Percentiles rank a stretch among this genome's conserved stretches.
Conservation (phyloP, 2,888 invertebrate genomes). For the Mythimna loreyi region DNA sequence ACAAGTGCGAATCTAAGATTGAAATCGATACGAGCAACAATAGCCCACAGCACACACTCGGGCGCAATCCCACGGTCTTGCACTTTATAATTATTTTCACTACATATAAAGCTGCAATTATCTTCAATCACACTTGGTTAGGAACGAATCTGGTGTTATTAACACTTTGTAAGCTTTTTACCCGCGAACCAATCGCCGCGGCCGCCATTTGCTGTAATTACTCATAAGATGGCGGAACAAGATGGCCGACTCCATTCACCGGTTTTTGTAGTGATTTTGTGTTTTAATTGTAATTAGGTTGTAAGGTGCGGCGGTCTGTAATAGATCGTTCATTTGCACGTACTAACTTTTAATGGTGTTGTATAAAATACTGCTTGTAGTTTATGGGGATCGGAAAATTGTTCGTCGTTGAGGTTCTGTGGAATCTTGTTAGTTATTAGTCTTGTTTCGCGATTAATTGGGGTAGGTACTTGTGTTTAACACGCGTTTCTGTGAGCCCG, state of each 20-base stretch:
- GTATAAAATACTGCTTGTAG: slow-evolving; percentile 27
- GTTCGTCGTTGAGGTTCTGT: neutral
- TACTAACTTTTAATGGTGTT: slow-evolving; percentile 48
- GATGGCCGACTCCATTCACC: slow-evolving; percentile 78
- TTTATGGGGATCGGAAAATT: slow-evolving; percentile 42
- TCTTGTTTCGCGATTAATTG: slow-evolving; percentile 15
- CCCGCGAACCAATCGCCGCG: slow-evolving; percentile 78
- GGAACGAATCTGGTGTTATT: slow-evolving; percentile 85
- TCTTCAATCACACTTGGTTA: slow-evolving; percentile 84
- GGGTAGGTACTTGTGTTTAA: slow-evolving; percentile 20
- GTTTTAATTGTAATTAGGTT: slow-evolving; percentile 64
- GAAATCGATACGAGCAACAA: slow-evolving; percentile 61
- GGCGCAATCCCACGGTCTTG: slow-evolving; percentile 67
- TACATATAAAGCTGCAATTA: slow-evolving; percentile 76
- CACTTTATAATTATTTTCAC: slow-evolving; percentile 65
- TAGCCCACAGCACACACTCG: slow-evolving; percentile 31
- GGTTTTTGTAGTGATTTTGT: slow-evolving; percentile 75
- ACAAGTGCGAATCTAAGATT: slow-evolving; percentile 54
- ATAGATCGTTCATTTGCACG: slow-evolving; percentile 60
- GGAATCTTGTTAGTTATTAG: slow-evolving; percentile 38
- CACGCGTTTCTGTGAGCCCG: slow-evolving; percentile 7
- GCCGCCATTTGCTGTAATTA: slow-evolving; percentile 85
- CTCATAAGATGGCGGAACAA: slow-evolving; percentile 82
- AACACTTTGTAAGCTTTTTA: slow-evolving; percentile 83
- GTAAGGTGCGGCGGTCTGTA: slow-evolving; percentile 45